Conservation (phyloP, 2,888 invertebrate species). For the Epirrita christyi region DNA sequence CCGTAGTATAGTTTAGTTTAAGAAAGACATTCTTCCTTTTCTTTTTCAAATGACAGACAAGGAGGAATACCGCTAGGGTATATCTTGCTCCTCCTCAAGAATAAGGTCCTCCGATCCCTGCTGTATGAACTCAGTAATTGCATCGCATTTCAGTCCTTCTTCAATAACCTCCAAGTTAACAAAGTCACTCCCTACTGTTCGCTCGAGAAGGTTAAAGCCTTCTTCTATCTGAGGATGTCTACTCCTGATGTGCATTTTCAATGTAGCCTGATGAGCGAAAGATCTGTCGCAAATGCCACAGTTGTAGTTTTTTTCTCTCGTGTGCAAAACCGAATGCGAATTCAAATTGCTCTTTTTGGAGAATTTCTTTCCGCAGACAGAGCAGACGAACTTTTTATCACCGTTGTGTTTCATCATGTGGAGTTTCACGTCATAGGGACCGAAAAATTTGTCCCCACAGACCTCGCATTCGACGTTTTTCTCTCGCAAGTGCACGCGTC, state of each 20-base stretch:
- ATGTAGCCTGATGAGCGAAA: slow-evolving; percentile 73
- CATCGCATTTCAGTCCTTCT: slow-evolving; percentile 56
- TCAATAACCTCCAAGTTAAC: slow-evolving; percentile 63
- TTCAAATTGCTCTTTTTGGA: slow-evolving; percentile 86
- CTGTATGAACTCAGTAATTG: slow-evolving; percentile 38
- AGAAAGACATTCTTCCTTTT: too few relatives aligned
- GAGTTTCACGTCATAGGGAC: slow-evolving; percentile 71
- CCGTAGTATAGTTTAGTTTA: too few relatives aligned
- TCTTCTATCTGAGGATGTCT: slow-evolving; percentile 51
- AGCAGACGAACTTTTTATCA: slow-evolving; percentile 83
- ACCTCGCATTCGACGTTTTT: slow-evolving; percentile 77
- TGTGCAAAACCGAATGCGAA: slow-evolving; percentile 84
- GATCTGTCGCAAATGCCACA: slow-evolving; percentile 83
- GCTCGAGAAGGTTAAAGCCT: slow-evolving; percentile 42
- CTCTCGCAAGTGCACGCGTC: slow-evolving; percentile 82
- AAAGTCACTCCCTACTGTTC: slow-evolving; percentile 53
- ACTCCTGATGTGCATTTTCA: slow-evolving; percentile 62
- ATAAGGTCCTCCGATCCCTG: slow-evolving; percentile 12
- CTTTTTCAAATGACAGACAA: too few relatives aligned
- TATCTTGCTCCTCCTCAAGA: slow-evolving; percentile 7
- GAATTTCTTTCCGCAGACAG: slow-evolving; percentile 85
- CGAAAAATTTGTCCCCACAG: slow-evolving; percentile 76
- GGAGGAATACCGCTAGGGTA: background rate
- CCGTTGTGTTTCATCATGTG: slow-evolving; percentile 84
- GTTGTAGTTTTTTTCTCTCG: slow-evolving; percentile 75